A percentile compares a stretch with the other conserved stretches of the same genome.
Conservation (phyloP, 2,113 vertebrate genomes). For the Rousettus leschenaultii region DNA sequence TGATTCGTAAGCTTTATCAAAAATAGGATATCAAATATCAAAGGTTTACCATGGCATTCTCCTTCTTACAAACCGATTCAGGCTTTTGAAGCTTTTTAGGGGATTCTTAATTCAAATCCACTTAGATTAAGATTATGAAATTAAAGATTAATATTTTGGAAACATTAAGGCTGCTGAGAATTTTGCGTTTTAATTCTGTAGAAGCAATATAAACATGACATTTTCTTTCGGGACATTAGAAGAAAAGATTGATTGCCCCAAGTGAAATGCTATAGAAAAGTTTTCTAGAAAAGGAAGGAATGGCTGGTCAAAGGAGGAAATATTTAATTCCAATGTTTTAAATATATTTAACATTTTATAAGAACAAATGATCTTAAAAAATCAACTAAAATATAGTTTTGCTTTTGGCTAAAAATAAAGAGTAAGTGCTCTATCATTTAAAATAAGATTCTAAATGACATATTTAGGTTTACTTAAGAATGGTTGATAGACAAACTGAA, state of each 20-base stretch:
- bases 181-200: background rate
- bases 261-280: background rate
- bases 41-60: background rate
- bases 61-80: background rate
- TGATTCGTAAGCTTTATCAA: background rate
- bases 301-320: background rate
- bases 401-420: background rate
- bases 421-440: background rate
- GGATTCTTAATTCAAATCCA: background rate
- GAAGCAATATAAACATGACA: background rate
- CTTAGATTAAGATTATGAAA: background rate
- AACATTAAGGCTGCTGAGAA: background rate
- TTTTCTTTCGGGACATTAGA: background rate
- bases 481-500: background rate
- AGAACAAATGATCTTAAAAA: background rate
- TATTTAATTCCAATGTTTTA: background rate
- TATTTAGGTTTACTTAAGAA: background rate
- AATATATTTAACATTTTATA: background rate
- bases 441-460: background rate
- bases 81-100: background rate
- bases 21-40: background rate
- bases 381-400: background rate
- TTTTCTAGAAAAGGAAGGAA: background rate
- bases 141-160: background rate
- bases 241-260: background rate